A percentile compares a stretch with the other conserved stretches of the same genome.
Conservation (phyloP, 2,113 vertebrate species). For the Hemibagrus wyckioides region DNA sequence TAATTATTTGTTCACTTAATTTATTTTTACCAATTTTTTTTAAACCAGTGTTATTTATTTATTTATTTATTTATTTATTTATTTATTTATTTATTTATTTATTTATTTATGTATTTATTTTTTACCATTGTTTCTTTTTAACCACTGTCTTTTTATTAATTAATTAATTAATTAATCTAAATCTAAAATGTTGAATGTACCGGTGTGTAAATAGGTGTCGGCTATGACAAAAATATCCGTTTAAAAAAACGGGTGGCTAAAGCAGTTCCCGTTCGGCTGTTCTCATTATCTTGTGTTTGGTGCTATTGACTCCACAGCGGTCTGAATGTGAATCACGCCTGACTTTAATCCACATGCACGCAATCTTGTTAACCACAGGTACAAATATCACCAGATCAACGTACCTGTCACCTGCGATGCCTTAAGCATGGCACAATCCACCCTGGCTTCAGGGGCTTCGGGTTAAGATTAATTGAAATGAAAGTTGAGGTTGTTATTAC, state of each 20-base stretch:
- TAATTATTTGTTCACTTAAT: no score
- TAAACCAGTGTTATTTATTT: no score
- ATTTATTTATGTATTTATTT: no score
- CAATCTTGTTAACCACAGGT: background rate
- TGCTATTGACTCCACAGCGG: background rate
- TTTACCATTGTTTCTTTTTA: no score
- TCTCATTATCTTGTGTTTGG: background rate
- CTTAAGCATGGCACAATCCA: background rate
- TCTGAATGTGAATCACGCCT: background rate
- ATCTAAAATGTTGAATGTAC: no score
- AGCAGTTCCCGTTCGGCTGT: no score
- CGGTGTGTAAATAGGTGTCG: background rate
- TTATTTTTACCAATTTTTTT: no score
- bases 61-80: no score
- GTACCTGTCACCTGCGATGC: background rate
- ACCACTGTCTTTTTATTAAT: no score
- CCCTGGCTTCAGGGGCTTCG: conserved; percentile 6
- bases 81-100: no score
- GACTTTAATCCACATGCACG: background rate
- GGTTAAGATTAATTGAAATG: conserved; percentile 19
- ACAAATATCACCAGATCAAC: background rate
- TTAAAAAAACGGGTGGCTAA: background rate
- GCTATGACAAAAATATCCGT: background rate
- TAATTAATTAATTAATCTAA: no score
- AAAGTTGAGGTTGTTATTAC: background rate